phyloP scores from a whole-genome alignment of 2,888 invertebrate genomes.

The Plusia festucae region DNA sequence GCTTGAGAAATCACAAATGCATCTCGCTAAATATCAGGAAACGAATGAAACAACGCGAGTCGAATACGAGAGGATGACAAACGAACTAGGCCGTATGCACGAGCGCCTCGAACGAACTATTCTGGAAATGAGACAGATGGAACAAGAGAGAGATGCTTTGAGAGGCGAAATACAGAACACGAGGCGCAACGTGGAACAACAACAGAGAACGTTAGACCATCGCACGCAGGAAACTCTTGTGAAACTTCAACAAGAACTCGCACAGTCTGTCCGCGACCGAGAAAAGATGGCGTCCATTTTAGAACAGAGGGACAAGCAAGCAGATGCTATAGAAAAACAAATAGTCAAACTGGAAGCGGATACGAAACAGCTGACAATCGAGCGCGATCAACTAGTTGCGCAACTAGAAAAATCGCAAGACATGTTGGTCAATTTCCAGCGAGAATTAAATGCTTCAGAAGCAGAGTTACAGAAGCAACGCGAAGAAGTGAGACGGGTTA shows the following conservation, averaged over 20 bases:
- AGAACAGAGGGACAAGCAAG: conserved; percentile 94
- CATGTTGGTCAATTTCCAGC: conserved; percentile 97
- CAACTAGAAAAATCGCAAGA: conserved; percentile 98
- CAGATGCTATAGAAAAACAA: conserved; percentile 95
- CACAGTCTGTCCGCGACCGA: conserved; percentile 92
- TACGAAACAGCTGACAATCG: conserved; percentile 95
- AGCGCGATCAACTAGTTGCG: conserved; percentile 95
- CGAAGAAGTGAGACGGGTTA: conserved; percentile 93
- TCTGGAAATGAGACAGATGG: conserved; percentile 91
- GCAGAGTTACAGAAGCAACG: conserved; percentile 94
- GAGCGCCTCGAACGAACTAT: conserved; percentile 94
- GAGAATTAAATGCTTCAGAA: conserved; percentile 95
- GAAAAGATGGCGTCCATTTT: conserved; percentile 94
- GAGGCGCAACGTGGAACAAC: conserved; percentile 90
- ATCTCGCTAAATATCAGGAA: conserved; percentile 95
- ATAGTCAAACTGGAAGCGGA: conserved; percentile 95
- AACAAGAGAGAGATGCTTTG: conserved; percentile 93
- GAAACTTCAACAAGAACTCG: conserved; percentile 93
- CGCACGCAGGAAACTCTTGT: conserved; percentile 92
- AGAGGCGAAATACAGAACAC: conserved; percentile 92
- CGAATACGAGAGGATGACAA: conserved; percentile 95
- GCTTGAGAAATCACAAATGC: conserved; percentile 95
- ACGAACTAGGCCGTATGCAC: conserved; percentile 94
- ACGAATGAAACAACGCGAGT: conserved; percentile 94
- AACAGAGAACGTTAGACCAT: conserved; percentile 91